These are phyloP conservation scores for Gymnarchus niloticus DNA, from an alignment of 2,113 vertebrate genomes.

Conservation along the genomic window DNA sequence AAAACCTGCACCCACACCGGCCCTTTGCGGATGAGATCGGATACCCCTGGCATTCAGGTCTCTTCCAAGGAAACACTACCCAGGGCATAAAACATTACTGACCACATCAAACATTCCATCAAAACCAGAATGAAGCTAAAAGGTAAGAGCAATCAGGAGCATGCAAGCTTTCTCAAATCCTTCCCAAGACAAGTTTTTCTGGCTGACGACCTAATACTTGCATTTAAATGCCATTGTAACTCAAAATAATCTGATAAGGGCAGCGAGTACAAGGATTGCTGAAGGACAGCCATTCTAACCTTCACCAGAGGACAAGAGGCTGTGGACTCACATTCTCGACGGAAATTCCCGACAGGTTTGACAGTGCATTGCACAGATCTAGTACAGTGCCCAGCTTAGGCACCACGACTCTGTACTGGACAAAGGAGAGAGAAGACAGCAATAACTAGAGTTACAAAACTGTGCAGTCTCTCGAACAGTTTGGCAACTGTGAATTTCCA, in stretches of 20 bases:
- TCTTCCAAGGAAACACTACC: too few relatives aligned
- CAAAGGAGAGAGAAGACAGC: constrained; percentile 17
- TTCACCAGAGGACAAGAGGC: not conserved
- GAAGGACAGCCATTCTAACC: not conserved
- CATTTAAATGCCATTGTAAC: not conserved
- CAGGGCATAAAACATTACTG: too few relatives aligned
- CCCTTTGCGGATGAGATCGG: too few relatives aligned
- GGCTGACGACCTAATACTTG: not conserved
- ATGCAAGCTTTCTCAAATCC: too few relatives aligned
- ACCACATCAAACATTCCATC: too few relatives aligned
- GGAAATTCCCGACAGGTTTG: constrained; percentile 75
- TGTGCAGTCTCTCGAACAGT: not conserved
- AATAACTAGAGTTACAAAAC: not conserved
- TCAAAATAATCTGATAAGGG: not conserved
- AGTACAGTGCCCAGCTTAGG: constrained; percentile 82
- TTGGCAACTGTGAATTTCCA: too few relatives aligned
- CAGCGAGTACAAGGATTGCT: not conserved
- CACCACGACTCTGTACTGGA: constrained; percentile 81
- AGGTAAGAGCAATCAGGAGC: too few relatives aligned
- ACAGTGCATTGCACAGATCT: constrained; percentile 82
- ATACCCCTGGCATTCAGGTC: too few relatives aligned
- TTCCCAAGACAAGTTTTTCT: too few relatives aligned
- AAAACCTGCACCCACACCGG: too few relatives aligned
- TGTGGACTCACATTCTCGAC: constrained; percentile 75
- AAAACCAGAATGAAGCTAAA: too few relatives aligned